Base-by-base conservation (phyloP, 2,113 vertebrate genomes). In the Numida meleagris region DNA sequence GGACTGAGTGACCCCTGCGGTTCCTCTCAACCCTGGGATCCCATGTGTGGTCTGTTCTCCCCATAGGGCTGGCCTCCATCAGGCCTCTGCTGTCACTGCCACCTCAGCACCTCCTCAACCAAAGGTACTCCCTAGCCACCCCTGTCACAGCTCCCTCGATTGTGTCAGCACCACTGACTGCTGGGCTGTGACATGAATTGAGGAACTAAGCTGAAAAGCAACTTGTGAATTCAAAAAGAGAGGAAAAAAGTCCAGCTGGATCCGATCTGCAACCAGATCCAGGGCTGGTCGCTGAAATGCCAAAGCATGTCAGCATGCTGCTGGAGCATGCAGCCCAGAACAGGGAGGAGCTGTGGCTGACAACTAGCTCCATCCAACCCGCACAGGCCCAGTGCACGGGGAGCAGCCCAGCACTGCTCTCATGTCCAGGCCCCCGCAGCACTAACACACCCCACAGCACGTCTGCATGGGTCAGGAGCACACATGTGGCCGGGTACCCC, bases 391-490 rank as follows among this genome's bases (percentile, higher is more conserved):
- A 53, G 24, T 0, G 0, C 38, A 11, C 17, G 12, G 42, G 66
- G 11, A 81, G 25, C 2, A 3, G 17, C 33, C 72, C 0, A 0
- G 36, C 82, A 62, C 48, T 42, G 45, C 48, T 50, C 68, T 73
- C n/a, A 33, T 24, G 16, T 24, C 73, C 6, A 6, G 33, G 23
- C 45, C 72, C 23, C 29, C 36, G n/a, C 68, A 46, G 38, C 14
- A 34, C 50, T 27, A 73, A 73, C 12, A 66, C 0, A 0, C 33
- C 85, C 51, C 2, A 0, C 21, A 50, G 9, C 2, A 1, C 14
- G n/a, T 50, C 19, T 50, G 38, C 68, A 10, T 16, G 10, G 46
- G 12, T 15, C 51, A 31, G 27, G n/a, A n/a, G n/a, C n/a, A n/a
- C n/a, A n/a, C n/a, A n/a, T n/a, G n/a, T n/a, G n/a, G n/a, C n/a